These are phyloP conservation scores for Phainopepla nitens DNA, from an alignment of 2,113 vertebrate genomes.

Conservation along the genomic window DNA sequence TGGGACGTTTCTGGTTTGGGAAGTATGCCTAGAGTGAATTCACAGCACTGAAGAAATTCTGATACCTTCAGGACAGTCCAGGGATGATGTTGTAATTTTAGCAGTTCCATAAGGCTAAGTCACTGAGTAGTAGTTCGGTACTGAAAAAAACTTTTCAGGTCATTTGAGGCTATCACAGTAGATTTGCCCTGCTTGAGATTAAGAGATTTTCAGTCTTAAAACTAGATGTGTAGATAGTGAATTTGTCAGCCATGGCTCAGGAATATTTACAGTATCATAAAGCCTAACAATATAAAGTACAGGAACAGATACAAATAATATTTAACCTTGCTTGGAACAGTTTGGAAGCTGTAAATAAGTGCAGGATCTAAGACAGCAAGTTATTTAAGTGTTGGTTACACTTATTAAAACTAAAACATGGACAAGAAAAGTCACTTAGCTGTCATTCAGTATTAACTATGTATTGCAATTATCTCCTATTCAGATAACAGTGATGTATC, in stretches of 20 bases:
- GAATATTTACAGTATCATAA: not conserved
- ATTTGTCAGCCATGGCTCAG: not conserved
- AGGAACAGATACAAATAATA: not conserved
- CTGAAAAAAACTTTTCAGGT: not conserved
- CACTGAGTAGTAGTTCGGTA: not conserved
- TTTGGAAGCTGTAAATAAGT: not conserved
- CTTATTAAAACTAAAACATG: not conserved
- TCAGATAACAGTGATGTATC: not conserved
- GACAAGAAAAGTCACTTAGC: not conserved
- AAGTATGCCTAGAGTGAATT: not conserved
- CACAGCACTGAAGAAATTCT: not conserved
- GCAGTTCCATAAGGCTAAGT: not conserved
- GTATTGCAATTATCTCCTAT: not conserved
- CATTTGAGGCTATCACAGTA: not conserved
- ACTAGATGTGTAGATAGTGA: not conserved
- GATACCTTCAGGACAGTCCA: not conserved
- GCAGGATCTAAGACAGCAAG: not conserved
- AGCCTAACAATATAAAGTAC: not conserved
- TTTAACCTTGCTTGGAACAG: not conserved
- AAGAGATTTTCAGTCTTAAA: not conserved
- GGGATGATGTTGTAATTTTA: not conserved
- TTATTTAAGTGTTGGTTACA: not conserved
- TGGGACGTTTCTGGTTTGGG: not conserved
- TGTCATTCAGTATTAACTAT: not conserved
- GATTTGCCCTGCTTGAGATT: not conserved